Base-by-base conservation (phyloP, 2,888 invertebrate genomes). In the Globia sparganii region DNA sequence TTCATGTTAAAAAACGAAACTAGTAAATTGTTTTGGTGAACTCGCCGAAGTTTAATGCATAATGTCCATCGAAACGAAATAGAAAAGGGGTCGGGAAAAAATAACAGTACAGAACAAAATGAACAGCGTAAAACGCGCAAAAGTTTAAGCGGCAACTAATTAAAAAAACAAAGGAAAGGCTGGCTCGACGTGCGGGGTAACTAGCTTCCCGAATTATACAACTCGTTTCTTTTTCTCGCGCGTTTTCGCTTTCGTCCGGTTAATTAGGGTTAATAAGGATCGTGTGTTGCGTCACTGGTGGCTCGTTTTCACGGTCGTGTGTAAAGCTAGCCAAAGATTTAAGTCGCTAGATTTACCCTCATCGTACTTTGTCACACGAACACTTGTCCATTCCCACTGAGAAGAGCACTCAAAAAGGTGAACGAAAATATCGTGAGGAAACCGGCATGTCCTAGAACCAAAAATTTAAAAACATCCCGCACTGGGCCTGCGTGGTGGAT, bases 101-200 rank as follows among this genome's bases (percentile, higher is more conserved):
- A 91, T 92, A 89, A 91, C 89, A 85, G 89, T 86, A 86, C 78
- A 87, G 92, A 90, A 87, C 89, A 83, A 88, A 93, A 91, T 89
- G 91, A 92, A 93, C 91, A 93, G 90, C 90, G 90, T 80, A 90
- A 92, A 86, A 93, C 89, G 92, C 91, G 92, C 91, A 91, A 92
- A 95, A 94, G 92, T 95, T 94, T 93, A 94, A 95, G 92, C 93
- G 94, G 92, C 92, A 94, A 95, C 94, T 95, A 95, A 95, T 95
- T 95, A 94, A 95, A 94, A 68, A 94, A 94, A 93, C 94, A 95
- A 94, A 93, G 91, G 80, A 90, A 91, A 92, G 89, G 87, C 90
- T 89, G 92, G 90, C 93, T 93, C 92, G 90, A 91, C 90, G 92
- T 91, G 92, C 91, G 91, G 91, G 80, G 90, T 79, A 92, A 91